Evolutionary conservation across 2,797 vertebrate genomes (phyloP).

Genomic region (Heteromormyrus szaboi): DNA sequence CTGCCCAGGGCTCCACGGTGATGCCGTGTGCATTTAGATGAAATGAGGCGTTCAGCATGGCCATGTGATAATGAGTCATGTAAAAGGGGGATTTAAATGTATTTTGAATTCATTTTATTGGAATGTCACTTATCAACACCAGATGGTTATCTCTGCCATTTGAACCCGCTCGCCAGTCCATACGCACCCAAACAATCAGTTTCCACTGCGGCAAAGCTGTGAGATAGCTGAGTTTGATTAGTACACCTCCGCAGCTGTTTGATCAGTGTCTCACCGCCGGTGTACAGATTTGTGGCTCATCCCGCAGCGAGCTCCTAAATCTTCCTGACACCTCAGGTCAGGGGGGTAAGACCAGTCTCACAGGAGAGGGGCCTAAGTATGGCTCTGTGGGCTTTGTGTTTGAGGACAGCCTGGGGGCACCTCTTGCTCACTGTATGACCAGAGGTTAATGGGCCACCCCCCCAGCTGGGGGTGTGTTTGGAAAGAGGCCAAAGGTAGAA

Average conservation of each 20-base stretch:
- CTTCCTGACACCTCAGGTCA: constrained; percentile 6
- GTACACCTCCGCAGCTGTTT: neutral
- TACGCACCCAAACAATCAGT: neutral
- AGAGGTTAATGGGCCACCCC: neutral
- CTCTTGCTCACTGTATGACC: constrained; percentile 1
- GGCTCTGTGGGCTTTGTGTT: neutral
- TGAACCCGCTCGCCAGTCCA: neutral
- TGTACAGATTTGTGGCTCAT: neutral
- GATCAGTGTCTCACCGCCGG: neutral
- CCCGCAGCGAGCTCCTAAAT: constrained; percentile 7
- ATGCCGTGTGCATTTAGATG: neutral
- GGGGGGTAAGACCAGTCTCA: neutral
- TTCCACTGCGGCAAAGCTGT: neutral
- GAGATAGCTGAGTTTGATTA: neutral
- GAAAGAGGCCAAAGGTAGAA: neutral
- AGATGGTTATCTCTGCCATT: neutral
- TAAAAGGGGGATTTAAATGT: neutral
- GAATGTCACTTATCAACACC: neutral
- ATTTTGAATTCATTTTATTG: constrained; percentile 11
- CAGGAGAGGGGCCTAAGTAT: neutral
- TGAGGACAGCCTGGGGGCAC: neutral
- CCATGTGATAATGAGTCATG: neutral
- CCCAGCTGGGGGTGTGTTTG: neutral
- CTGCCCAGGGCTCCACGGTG: neutral
- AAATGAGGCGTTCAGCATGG: neutral